Evolutionary conservation across 2,113 vertebrate species (phyloP), one percentile per base, ranked within the genome.

Genomic region (Zosterops borbonicus): DNA sequence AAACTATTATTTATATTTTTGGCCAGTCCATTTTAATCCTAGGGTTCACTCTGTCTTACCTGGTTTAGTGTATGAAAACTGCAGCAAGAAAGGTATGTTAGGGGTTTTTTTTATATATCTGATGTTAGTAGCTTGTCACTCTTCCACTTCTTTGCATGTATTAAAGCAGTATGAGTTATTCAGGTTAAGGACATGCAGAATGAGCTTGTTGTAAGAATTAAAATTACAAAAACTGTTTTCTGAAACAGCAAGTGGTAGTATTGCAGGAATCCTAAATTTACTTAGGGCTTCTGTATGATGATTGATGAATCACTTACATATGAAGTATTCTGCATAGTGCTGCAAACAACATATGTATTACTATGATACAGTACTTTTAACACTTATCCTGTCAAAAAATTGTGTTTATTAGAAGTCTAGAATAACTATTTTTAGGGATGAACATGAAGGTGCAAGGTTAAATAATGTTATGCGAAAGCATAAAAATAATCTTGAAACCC

Each of bases 21-120:
- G 53, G 33, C 47, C 70, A 23, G 50, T 68, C 9, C 3, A 2
- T 55, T 92, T 60, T 71, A 87, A 64, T 89, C 65, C 28, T 47
- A 18, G 28, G 22, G 16, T 69, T 92, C 2, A 3, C 10, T 77
- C 37, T 88, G n/a, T 41, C 0, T 81, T 86, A 15, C 0, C 0
- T 2, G 9, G 9, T 39, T 88, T 50, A n/a, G 7, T n/a, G 52
- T 44, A 56, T 90, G 64, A 70, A 67, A 88, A 55, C 52, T 78
- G 69, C 52, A 83, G 33, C 20, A 31, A 27, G 71, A 73, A 82
- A 80, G 22, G 11, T 42, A 7, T n/a, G 27, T 27, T 77, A 23
- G 4, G 14, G 12, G 44, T 37, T 28, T 16, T 28, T 16, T 16
- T 1, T 33, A n/a, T 56, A 1, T 16, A 24, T 28, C 55, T 59